Evolutionary conservation across 2,888 invertebrate species (phyloP), one percentile per base, ranked within the genome.

Genomic region (Lymantria dispar): DNA sequence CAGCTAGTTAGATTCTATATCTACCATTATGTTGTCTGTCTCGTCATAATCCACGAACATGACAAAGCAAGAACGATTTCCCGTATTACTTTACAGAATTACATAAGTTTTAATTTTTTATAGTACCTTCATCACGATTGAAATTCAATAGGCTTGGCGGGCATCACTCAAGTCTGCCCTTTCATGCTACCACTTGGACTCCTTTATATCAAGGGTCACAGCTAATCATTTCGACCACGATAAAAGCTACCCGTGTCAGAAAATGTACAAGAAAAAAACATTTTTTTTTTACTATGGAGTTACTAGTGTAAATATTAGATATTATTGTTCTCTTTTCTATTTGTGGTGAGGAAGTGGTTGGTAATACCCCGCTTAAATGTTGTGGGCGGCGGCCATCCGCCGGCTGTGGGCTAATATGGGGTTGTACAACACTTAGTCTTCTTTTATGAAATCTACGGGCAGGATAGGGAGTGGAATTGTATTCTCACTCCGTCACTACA

Each of bases 81-180:
- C 7, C 38, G 7, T 12, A n/a, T 38, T 38, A 38, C 7, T 3
- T 38, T 12, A 22, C 8, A 1, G 8, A 40, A 40, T 31, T 12
- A 7, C 12, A 39, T 56, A 39, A 38, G 22, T 38, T 12, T 10
- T 10, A n/a, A 48, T 37, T 36, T 48, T 2, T 8, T 2, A 37
- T 12, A 22, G 14, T 31, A 39, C 39, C 22, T 15, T 38, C n/a
- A 51, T 45, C n/a, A 8, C 43, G 43, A 62, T 61, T 62, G 62
- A 52, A 54, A 61, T 61, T 62, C 62, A 62, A 50, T 54, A 45
- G 48, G 50, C 7, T 36, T 37, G 50, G 47, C 31, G 48, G 47
- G 54, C 48, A 62, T 58, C 52, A 52, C 50, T 61, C 60, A 58
- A 50, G 31, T 49, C 45, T 54, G 50, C 15, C 29, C 50, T 29